Evolutionary conservation across 2,888 invertebrate genomes (phyloP).

Genomic region (Notodonta dromedarius): DNA sequence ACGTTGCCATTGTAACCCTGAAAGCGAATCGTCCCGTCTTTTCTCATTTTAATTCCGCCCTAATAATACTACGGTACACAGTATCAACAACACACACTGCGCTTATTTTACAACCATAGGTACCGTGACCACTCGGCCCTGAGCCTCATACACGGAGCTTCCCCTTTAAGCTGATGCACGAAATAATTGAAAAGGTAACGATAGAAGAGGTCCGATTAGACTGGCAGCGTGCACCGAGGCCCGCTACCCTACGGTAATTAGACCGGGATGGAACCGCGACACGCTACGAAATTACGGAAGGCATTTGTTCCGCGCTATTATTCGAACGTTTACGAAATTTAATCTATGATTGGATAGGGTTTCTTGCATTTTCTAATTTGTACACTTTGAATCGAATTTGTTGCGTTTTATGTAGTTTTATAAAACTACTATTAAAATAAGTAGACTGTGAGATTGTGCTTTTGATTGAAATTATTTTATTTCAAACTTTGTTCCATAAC

Average conservation of each 20-base stretch:
- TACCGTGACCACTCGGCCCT: conserved; percentile 39
- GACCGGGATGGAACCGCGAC: conserved; percentile 33
- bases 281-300: conserved; percentile 30
- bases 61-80: conserved; percentile 46
- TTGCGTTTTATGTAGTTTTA: background rate
- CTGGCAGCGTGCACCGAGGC: conserved; percentile 25
- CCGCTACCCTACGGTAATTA: conserved; percentile 32
- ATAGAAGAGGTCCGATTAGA: conserved; percentile 27
- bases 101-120: conserved; percentile 39
- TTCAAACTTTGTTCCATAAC: too few species aligned
- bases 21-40: conserved; percentile 1
- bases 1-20: background rate
- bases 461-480: too few species aligned
- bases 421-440: too few species aligned
- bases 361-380: background rate
- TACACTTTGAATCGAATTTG: background rate
- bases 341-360: conserved; percentile 16
- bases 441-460: too few species aligned
- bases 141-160: conserved; percentile 24
- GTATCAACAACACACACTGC: conserved; percentile 46
- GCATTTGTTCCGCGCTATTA: conserved; percentile 30
- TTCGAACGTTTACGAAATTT: conserved; percentile 29
- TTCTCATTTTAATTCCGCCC: conserved; percentile 47
- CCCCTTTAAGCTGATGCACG: conserved; percentile 11
- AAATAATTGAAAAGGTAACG: conserved; percentile 28